These are phyloP conservation scores for Chrysolina oricalcia DNA, from an alignment of 2,888 invertebrate genomes.

Conservation along the genomic window DNA sequence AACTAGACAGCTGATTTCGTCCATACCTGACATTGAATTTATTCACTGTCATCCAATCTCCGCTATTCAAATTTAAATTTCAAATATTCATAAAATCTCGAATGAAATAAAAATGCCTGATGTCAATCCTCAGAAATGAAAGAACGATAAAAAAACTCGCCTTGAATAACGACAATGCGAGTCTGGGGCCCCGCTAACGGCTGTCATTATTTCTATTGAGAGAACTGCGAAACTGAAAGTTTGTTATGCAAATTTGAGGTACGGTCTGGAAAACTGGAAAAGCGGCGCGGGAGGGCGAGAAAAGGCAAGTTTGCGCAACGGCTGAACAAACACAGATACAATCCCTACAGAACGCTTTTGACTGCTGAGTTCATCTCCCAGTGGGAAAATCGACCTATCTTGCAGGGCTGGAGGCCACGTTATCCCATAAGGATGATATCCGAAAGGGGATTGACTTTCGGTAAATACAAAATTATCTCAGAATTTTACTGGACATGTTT, in stretches of 20 bases:
- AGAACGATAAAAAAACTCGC: neutral
- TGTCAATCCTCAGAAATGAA: neutral
- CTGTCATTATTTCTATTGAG: slow-evolving; percentile 46
- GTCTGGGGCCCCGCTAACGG: slow-evolving; percentile 27
- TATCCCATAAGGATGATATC: neutral
- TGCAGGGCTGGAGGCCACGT: neutral
- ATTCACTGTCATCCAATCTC: neutral
- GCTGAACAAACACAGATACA: slow-evolving; percentile 34
- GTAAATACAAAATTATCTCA: neutral
- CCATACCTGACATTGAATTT: too few species aligned
- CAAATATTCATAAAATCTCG: neutral
- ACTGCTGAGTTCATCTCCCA: slow-evolving; percentile 17
- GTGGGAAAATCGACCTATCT: slow-evolving; percentile 25
- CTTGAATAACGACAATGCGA: slow-evolving; percentile 25
- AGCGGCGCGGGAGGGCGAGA: slow-evolving; percentile 23
- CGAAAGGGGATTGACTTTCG: neutral
- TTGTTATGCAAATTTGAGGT: slow-evolving; percentile 45
- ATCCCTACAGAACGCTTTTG: slow-evolving; percentile 16
- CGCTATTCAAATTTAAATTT: neutral
- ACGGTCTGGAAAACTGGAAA: slow-evolving; percentile 27
- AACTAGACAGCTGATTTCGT: too few species aligned
- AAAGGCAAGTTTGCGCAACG: slow-evolving; percentile 32
- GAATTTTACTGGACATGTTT: too few species aligned
- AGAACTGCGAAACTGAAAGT: slow-evolving; percentile 44
- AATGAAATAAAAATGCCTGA: slow-evolving; percentile 8